Conservation (phyloP, 1,140 invertebrate species). For the Rhopalosiphum padi region DNA sequence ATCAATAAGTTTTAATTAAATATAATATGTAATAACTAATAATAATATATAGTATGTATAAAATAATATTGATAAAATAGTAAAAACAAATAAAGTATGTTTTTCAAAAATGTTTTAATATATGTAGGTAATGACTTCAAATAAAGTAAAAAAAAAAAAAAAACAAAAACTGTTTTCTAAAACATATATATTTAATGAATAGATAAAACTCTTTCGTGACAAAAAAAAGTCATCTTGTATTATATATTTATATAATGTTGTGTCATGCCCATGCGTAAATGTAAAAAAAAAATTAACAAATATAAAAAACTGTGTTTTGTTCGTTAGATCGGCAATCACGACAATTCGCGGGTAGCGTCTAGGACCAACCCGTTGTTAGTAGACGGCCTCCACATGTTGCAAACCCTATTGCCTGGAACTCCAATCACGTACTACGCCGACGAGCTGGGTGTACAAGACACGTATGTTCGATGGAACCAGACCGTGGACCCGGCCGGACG, state of each 20-base stretch:
- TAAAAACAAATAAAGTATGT: neutral
- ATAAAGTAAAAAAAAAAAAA: too few relatives aligned
- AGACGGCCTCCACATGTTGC: slow-evolving; percentile 78
- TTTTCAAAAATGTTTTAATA: neutral
- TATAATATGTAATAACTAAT: too few relatives aligned
- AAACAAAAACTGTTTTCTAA: neutral
- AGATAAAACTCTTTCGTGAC: neutral
- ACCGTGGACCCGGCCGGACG: slow-evolving; percentile 42
- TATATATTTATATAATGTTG: neutral
- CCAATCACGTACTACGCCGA: slow-evolving; percentile 60
- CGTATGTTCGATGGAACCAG: slow-evolving; percentile 52
- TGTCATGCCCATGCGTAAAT: neutral
- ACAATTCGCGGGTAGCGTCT: slow-evolving; percentile 72
- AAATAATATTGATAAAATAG: neutral
- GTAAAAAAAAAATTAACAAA: neutral
- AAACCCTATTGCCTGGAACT: slow-evolving; percentile 77
- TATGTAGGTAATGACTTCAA: neutral
- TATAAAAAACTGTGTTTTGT: neutral
- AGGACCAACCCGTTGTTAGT: slow-evolving; percentile 70
- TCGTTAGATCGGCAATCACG: slow-evolving; percentile 77
- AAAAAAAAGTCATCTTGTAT: neutral
- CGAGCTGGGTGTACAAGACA: slow-evolving; percentile 58
- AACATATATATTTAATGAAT: neutral
- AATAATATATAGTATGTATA: too few relatives aligned
- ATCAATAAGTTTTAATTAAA: neutral